Percentiles rank a stretch among this genome's conserved stretches.
Evolutionary conservation across 2,797 vertebrate genomes (phyloP).

Genomic region (Cynopterus sphinx): DNA sequence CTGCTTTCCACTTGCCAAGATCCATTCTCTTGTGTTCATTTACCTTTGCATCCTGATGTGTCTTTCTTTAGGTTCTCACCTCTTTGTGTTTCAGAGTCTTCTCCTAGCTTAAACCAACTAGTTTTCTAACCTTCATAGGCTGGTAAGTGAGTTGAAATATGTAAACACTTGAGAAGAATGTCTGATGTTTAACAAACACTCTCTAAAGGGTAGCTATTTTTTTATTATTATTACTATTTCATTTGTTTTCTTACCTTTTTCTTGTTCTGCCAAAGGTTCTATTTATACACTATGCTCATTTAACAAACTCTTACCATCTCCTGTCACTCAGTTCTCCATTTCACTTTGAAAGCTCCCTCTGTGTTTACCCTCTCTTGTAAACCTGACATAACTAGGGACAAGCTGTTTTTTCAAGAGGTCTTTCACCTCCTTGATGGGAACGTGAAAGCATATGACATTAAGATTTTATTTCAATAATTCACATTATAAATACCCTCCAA

Average conservation of each 20-base stretch:
- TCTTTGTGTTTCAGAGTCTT: background rate
- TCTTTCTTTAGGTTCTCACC: background rate
- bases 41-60: background rate
- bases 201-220: background rate
- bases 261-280: background rate
- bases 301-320: background rate
- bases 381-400: background rate
- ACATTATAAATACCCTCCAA: background rate
- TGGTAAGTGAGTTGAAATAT: background rate
- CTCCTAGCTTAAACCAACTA: background rate
- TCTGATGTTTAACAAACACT: background rate
- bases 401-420: background rate
- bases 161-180: background rate
- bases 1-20: background rate
- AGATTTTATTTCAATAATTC: constrained; percentile 13
- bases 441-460: background rate
- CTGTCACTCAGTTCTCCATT: background rate
- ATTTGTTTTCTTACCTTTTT: background rate
- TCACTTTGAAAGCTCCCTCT: background rate
- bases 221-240: background rate
- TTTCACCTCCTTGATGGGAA: background rate
- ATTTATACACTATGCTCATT: background rate
- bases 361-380: background rate
- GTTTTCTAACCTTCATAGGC: background rate
- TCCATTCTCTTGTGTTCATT: background rate